Percentiles rank a stretch among this genome's conserved stretches.
phyloP scores from a whole-genome alignment of 2,888 invertebrate species.

The Mellilla xanthometata region DNA sequence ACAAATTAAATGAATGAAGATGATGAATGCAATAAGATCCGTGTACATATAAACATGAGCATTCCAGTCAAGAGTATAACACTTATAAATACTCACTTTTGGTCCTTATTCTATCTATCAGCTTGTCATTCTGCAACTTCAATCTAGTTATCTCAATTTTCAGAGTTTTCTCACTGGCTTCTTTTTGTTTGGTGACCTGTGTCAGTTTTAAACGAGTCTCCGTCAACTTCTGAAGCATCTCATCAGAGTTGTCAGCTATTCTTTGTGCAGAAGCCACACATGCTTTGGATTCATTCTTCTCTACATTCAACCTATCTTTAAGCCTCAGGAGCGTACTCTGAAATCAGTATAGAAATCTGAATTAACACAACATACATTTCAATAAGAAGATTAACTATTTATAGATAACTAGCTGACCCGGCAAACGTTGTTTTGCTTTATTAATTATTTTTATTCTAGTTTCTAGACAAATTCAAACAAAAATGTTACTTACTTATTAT shows the following conservation, averaged over 20 bases:
- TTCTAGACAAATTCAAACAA: no score
- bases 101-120: slow-evolving; percentile 57
- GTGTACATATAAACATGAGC: no score
- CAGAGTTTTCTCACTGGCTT: slow-evolving; percentile 57
- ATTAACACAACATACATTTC: no score
- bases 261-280: slow-evolving; percentile 71
- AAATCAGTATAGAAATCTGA: slow-evolving; percentile 14
- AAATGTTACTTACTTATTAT: no score
- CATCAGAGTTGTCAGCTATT: slow-evolving; percentile 66
- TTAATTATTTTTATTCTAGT: no score
- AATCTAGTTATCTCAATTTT: slow-evolving; percentile 63
- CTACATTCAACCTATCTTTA: slow-evolving; percentile 54
- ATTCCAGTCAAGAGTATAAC: background rate
- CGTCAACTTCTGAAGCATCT: slow-evolving; percentile 52
- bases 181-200: slow-evolving; percentile 65
- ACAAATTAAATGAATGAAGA: no score
- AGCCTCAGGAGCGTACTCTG: slow-evolving; percentile 53
- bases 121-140: slow-evolving; percentile 65
- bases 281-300: slow-evolving; percentile 68
- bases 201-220: slow-evolving; percentile 55
- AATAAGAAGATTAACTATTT: no score
- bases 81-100: slow-evolving; percentile 50
- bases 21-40: no score
- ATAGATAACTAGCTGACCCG: no score
- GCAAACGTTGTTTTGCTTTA: no score